Evolutionary conservation across 2,797 vertebrate genomes (phyloP).

Genomic region (Epinephelus awoara): DNA sequence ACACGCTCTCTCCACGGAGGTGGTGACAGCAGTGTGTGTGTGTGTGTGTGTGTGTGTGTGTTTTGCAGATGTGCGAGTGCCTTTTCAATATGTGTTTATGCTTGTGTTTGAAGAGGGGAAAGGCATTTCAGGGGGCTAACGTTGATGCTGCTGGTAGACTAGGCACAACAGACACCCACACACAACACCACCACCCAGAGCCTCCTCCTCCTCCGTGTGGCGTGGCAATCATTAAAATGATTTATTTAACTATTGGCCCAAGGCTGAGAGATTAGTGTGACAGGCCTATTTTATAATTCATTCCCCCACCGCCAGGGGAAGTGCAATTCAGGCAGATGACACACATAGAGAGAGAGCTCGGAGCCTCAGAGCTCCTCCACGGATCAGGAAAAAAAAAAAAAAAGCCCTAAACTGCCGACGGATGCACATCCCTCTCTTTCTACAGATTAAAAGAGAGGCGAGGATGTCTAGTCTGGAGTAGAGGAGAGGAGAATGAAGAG

Average conservation of each 20-base stretch:
- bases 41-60: conserved; percentile 6
- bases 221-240: conserved; percentile 84
- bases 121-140: conserved; percentile 45
- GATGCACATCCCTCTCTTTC: conserved; percentile 77
- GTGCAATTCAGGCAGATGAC: conserved; percentile 79
- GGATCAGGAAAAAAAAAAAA: conserved; percentile 52
- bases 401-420: conserved; percentile 69
- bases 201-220: conserved; percentile 71
- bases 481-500: conserved; percentile 61
- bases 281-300: conserved; percentile 87
- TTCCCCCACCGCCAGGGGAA: conserved; percentile 81
- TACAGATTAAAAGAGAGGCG: conserved; percentile 77
- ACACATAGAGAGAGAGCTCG: conserved; percentile 76
- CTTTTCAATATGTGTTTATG: conserved; percentile 71
- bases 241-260: conserved; percentile 87
- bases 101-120: conserved; percentile 61
- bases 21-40: conserved; percentile 59
- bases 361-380: conserved; percentile 65
- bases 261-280: conserved; percentile 86
- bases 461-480: conserved; percentile 70
- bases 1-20: conserved; percentile 55
- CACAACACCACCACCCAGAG: conserved; percentile 72
- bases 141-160: conserved; percentile 68
- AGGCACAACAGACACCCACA: conserved; percentile 62
- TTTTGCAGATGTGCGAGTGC: conserved; percentile 41